phyloP scores from a whole-genome alignment of 2,888 invertebrate genomes.

The Cephalotes varians region DNA sequence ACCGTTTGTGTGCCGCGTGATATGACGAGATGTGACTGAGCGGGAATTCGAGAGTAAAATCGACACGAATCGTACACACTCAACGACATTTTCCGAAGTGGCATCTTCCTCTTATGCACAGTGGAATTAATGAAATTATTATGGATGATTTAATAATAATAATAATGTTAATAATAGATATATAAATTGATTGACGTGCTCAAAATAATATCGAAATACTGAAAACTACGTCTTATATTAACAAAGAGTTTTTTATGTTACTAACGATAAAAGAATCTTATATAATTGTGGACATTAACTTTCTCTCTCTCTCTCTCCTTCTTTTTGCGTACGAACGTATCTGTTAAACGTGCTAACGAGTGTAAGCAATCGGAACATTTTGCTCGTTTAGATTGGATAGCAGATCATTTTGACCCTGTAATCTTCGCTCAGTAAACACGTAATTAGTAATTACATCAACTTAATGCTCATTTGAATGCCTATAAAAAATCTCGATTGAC shows the following conservation, averaged over 20 bases:
- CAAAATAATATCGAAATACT: not conserved
- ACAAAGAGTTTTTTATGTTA: not conserved
- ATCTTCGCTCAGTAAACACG: not conserved
- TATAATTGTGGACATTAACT: constrained; percentile 3
- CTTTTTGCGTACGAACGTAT: not conserved
- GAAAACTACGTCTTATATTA: not conserved
- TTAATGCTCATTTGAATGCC: not conserved
- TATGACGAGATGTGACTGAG: constrained; percentile 75
- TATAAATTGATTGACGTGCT: too few species aligned
- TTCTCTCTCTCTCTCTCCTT: not conserved
- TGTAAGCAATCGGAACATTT: constrained; percentile 19
- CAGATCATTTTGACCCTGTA: not conserved
- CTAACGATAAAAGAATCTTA: not conserved
- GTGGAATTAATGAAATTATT: too few species aligned
- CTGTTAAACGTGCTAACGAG: constrained; percentile 14
- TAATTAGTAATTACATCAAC: constrained; percentile 13
- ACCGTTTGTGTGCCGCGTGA: constrained; percentile 59
- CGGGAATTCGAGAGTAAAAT: constrained; percentile 34
- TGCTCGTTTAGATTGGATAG: constrained; percentile 13
- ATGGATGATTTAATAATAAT: too few species aligned
- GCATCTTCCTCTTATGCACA: not conserved
- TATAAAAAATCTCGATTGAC: constrained; percentile 9
- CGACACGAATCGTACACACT: not conserved
- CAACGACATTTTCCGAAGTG: not conserved
- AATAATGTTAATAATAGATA: too few species aligned